These are phyloP conservation scores for Hemiprocne comata DNA, from an alignment of 2,113 vertebrate genomes.

Conservation along the genomic window DNA sequence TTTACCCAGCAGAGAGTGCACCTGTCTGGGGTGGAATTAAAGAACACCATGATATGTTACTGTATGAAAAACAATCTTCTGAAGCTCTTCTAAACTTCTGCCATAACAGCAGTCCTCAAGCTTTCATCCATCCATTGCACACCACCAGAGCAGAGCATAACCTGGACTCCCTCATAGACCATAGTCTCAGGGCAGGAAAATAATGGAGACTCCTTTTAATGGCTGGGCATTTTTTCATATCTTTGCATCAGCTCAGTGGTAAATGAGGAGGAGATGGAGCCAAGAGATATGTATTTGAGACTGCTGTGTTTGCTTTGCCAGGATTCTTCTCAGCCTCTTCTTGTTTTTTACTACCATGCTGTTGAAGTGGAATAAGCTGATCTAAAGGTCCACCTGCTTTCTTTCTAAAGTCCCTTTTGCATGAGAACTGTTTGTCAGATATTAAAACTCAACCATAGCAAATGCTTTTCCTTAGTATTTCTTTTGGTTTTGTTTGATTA, in stretches of 20 bases:
- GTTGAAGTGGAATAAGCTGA: neutral
- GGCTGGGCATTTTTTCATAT: neutral
- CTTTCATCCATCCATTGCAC: no score
- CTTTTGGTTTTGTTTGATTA: no score
- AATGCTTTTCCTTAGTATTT: no score
- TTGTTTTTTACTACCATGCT: neutral
- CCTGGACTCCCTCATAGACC: neutral
- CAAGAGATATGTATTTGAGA: neutral
- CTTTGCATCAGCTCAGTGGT: neutral
- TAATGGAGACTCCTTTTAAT: neutral
- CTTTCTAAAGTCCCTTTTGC: neutral
- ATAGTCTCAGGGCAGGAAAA: neutral
- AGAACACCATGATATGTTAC: neutral
- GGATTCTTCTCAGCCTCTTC: neutral
- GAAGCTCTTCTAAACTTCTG: neutral
- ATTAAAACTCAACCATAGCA: no score
- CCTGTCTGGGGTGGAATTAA: neutral
- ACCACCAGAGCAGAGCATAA: neutral
- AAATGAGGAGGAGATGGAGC: neutral
- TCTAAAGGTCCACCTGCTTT: neutral
- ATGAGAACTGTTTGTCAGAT: no score
- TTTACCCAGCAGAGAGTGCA: no score
- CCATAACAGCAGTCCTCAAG: neutral
- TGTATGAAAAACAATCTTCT: neutral
- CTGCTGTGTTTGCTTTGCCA: neutral